Evolutionary conservation across 2,113 vertebrate species (phyloP).

Genomic region (Ictalurus furcatus): DNA sequence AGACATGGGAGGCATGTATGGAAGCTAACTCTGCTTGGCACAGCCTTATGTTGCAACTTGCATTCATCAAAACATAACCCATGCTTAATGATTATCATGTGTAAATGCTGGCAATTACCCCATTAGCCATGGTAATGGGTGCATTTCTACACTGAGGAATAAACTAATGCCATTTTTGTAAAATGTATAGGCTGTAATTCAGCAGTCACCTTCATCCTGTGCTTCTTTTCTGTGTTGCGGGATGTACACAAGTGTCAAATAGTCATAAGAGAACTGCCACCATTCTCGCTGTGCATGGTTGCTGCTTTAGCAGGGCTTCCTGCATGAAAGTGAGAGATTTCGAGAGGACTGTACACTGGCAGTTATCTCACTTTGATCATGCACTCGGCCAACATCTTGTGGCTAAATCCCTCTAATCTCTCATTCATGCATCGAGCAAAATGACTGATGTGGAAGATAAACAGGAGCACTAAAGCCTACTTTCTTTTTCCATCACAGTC

Average conservation of each 20-base stretch:
- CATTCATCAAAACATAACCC: neutral
- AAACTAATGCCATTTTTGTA: neutral
- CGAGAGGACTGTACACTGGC: neutral
- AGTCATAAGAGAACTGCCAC: neutral
- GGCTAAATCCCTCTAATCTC: conserved; percentile 19
- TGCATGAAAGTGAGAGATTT: neutral
- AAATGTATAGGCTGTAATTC: neutral
- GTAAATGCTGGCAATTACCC: neutral
- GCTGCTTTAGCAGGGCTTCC: neutral
- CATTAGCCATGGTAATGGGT: neutral
- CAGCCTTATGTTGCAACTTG: neutral
- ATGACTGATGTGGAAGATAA: conserved; percentile 4
- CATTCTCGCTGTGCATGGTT: neutral
- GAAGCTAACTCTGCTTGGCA: neutral
- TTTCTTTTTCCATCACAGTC: neutral
- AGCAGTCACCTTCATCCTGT: neutral
- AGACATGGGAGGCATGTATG: neutral
- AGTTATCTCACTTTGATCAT: neutral
- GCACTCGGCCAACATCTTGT: neutral
- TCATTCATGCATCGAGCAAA: conserved; percentile 3
- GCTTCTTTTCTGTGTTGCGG: neutral
- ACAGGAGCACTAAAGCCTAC: neutral
- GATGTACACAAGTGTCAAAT: neutral
- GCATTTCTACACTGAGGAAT: neutral
- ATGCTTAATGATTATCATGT: neutral